phyloP scores from a whole-genome alignment of 2,888 invertebrate genomes.

The Apocheima hispidaria region DNA sequence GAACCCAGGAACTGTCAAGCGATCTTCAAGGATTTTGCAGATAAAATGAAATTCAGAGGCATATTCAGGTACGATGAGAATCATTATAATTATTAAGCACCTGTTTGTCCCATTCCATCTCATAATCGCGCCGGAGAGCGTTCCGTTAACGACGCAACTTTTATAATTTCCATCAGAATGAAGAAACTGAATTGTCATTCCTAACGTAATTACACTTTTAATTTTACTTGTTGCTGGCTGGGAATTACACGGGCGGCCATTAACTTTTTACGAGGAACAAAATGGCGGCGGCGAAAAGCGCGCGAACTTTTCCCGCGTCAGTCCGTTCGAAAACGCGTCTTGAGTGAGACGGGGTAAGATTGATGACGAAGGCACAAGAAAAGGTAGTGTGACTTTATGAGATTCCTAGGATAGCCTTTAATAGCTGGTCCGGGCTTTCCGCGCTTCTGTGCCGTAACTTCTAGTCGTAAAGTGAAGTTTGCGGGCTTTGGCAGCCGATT shows the following conservation, averaged over 20 bases:
- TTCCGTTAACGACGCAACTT: slow-evolving; percentile 30
- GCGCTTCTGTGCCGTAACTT: slow-evolving; percentile 69
- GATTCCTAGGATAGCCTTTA: slow-evolving; percentile 79
- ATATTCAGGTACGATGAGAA: slow-evolving; percentile 1
- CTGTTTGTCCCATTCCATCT: slow-evolving; percentile 23
- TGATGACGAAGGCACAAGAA: slow-evolving; percentile 44
- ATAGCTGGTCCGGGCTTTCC: slow-evolving; percentile 72
- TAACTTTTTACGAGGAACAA: slow-evolving; percentile 82
- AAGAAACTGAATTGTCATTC: slow-evolving; percentile 51
- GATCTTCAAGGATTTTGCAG: not conserved
- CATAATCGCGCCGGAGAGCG: slow-evolving; percentile 26
- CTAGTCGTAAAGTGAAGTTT: slow-evolving; percentile 71
- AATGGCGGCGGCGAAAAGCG: slow-evolving; percentile 72
- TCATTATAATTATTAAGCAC: slow-evolving; percentile 23
- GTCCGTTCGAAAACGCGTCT: slow-evolving; percentile 52
- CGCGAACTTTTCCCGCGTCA: slow-evolving; percentile 48
- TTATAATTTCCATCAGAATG: slow-evolving; percentile 36
- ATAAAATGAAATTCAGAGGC: not conserved
- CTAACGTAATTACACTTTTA: slow-evolving; percentile 73
- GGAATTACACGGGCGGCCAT: slow-evolving; percentile 73
- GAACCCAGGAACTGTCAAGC: no score
- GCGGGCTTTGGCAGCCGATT: slow-evolving; percentile 53
- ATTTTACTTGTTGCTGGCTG: slow-evolving; percentile 79
- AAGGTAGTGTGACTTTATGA: slow-evolving; percentile 59
- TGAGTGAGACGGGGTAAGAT: slow-evolving; percentile 51